These are phyloP conservation scores for Xerus inauris DNA, from an alignment of 2,113 vertebrate genomes.

Conservation along the genomic window DNA sequence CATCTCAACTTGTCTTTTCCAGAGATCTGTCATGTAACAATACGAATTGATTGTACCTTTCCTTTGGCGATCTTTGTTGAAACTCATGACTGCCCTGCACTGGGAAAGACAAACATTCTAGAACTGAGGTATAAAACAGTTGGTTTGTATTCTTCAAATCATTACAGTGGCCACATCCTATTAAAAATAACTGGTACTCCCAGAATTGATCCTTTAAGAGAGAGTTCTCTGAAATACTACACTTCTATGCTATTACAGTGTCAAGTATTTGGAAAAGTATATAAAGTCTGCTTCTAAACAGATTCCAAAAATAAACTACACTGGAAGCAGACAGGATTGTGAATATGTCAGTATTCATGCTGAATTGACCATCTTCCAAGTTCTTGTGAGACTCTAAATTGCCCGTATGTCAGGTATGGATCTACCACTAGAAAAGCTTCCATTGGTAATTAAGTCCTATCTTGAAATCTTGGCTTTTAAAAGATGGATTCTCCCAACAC, in stretches of 20 bases:
- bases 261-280: conserved; percentile 65
- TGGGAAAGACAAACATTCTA: neutral
- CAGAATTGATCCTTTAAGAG: neutral
- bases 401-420: neutral
- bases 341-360: neutral
- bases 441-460: conserved; percentile 32
- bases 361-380: conserved; percentile 21
- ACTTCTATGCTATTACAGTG: conserved; percentile 63
- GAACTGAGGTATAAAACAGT: neutral
- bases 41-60: neutral
- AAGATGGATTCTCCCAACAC: conserved; percentile 59
- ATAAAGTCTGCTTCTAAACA: conserved; percentile 69
- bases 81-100: neutral
- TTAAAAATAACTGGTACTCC: neutral
- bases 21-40: neutral
- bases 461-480: conserved; percentile 58
- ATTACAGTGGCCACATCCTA: neutral
- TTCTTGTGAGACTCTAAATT: conserved; percentile 68
- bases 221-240: conserved; percentile 11
- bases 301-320: conserved; percentile 59
- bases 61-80: neutral
- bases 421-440: conserved; percentile 45
- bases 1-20: neutral
- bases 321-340: neutral
- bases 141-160: neutral